A percentile compares a stretch with the other conserved stretches of the same genome.
Conservation (phyloP, 2,797 vertebrate genomes). For the Takifugu rubripes region DNA sequence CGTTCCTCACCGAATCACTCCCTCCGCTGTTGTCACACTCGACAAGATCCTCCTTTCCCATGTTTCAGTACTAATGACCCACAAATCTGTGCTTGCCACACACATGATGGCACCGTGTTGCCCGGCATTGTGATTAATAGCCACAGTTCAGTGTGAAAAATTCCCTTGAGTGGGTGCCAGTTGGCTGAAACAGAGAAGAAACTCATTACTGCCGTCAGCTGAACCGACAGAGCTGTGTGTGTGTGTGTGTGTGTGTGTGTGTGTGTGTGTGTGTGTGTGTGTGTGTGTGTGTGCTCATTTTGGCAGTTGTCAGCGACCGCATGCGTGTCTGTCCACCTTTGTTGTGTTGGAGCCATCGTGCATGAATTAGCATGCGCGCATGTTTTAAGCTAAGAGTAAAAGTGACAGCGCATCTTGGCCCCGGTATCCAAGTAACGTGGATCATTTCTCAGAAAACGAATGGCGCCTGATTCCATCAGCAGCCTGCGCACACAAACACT, state of each 20-base stretch:
- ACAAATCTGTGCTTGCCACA: slow-evolving; percentile 63
- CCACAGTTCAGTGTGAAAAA: slow-evolving; percentile 83
- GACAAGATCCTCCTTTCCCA: slow-evolving; percentile 27
- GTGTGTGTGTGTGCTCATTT: slow-evolving; percentile 30
- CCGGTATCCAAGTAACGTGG: slow-evolving; percentile 46
- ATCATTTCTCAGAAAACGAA: slow-evolving; percentile 48
- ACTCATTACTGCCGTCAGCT: slow-evolving; percentile 83
- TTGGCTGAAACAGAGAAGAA: slow-evolving; percentile 81
- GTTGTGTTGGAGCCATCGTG: slow-evolving; percentile 40
- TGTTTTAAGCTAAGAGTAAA: slow-evolving; percentile 39
- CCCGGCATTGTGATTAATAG: slow-evolving; percentile 86
- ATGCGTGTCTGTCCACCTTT: slow-evolving; percentile 39
- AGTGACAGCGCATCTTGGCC: slow-evolving; percentile 40
- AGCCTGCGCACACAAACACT: slow-evolving; percentile 27
- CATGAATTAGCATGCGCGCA: slow-evolving; percentile 44
- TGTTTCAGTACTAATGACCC: slow-evolving; percentile 38
- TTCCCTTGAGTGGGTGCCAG: slow-evolving; percentile 85
- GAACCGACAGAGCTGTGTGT: slow-evolving; percentile 67
- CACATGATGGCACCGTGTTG: slow-evolving; percentile 75
- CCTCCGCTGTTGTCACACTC: slow-evolving; percentile 29
- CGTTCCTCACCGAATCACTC: slow-evolving; percentile 10
- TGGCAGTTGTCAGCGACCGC: slow-evolving; percentile 41
- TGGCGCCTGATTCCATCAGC: slow-evolving; percentile 14
- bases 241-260: slow-evolving; percentile 32
- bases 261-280: slow-evolving; percentile 17